phyloP scores from a whole-genome alignment of 2,797 vertebrate species.

The Schizothorax lantsangensis region DNA sequence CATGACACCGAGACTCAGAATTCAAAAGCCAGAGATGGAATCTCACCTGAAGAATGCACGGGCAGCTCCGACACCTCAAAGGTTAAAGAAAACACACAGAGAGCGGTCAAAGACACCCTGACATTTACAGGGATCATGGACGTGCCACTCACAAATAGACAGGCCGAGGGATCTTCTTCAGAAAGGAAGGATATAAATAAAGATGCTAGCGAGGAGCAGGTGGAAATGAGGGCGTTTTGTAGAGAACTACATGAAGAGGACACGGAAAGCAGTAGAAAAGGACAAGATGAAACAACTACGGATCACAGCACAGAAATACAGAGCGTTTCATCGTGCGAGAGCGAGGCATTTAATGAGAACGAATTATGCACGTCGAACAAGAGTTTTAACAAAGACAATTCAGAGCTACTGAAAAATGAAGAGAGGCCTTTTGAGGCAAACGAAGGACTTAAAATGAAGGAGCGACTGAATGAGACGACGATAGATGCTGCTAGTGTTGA shows the following conservation, averaged over 20 bases:
- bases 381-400: slow-evolving; percentile 63
- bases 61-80: slow-evolving; percentile 69
- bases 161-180: slow-evolving; percentile 64
- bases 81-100: slow-evolving; percentile 69
- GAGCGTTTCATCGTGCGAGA: slow-evolving; percentile 51
- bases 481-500: not conserved
- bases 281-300: slow-evolving; percentile 25
- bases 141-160: slow-evolving; percentile 65
- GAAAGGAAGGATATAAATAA: slow-evolving; percentile 65
- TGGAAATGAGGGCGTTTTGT: slow-evolving; percentile 65
- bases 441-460: slow-evolving; percentile 10
- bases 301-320: slow-evolving; percentile 32
- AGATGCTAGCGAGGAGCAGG: slow-evolving; percentile 59
- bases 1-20: slow-evolving; percentile 67
- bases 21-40: slow-evolving; percentile 68
- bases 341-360: slow-evolving; percentile 55
- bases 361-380: slow-evolving; percentile 61
- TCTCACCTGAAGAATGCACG: slow-evolving; percentile 69
- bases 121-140: slow-evolving; percentile 73
- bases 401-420: slow-evolving; percentile 39
- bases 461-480: not conserved
- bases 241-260: slow-evolving; percentile 65
- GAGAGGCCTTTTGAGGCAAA: slow-evolving; percentile 6
- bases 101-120: slow-evolving; percentile 69
- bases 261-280: slow-evolving; percentile 61